These are phyloP conservation scores for Drosophila ficusphila DNA, from an alignment of 1,140 invertebrate species.

Conservation along the genomic window DNA sequence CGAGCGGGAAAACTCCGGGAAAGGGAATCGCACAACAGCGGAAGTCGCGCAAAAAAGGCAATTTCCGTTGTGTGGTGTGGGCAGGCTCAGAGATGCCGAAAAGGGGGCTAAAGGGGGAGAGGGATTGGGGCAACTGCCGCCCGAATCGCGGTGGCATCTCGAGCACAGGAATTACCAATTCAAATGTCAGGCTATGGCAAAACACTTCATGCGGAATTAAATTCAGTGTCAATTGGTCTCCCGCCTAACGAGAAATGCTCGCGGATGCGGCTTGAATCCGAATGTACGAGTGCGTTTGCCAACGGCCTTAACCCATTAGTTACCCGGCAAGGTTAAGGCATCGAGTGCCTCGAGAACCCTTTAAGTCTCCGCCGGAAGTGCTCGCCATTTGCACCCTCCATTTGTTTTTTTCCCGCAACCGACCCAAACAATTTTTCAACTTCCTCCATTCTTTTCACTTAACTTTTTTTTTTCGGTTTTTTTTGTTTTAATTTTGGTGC, in stretches of 20 bases:
- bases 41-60: slow-evolving; percentile 76
- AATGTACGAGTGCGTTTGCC: slow-evolving; percentile 35
- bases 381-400: neutral
- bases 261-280: slow-evolving; percentile 31
- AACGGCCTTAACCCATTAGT: slow-evolving; percentile 48
- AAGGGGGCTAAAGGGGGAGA: neutral
- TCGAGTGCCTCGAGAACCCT: neutral
- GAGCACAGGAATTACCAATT: slow-evolving; percentile 72
- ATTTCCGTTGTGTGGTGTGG: slow-evolving; percentile 71
- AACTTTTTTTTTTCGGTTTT: slow-evolving; percentile 25
- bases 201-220: slow-evolving; percentile 68
- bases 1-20: slow-evolving; percentile 9
- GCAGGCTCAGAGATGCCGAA: slow-evolving; percentile 10
- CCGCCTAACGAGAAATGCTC: slow-evolving; percentile 49
- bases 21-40: slow-evolving; percentile 20
- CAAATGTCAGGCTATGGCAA: slow-evolving; percentile 67
- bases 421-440: slow-evolving; percentile 42
- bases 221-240: slow-evolving; percentile 75
- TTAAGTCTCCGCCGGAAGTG: slow-evolving; percentile 4
- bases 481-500: slow-evolving; percentile 62
- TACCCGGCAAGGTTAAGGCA: slow-evolving; percentile 34
- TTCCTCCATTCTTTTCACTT: slow-evolving; percentile 21
- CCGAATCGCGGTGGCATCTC: slow-evolving; percentile 17
- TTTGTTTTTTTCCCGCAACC: neutral
- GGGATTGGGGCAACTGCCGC: neutral